A percentile compares a stretch with the other conserved stretches of the same genome.
phyloP scores from a whole-genome alignment of 2,888 invertebrate genomes.

The Blastobasis adustella region DNA sequence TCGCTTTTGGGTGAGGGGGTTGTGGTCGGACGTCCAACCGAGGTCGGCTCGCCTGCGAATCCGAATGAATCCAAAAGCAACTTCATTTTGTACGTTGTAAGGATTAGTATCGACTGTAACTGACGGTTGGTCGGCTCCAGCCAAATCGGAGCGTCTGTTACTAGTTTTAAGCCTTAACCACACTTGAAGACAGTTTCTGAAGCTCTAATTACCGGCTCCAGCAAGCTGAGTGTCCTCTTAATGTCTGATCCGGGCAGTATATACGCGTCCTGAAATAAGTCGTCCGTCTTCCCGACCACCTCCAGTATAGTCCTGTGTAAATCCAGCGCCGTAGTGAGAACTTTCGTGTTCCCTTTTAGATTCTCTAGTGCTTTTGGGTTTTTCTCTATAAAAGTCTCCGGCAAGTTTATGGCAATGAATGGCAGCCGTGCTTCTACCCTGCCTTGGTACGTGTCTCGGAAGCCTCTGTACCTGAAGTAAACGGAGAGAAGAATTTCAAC shows the following conservation, averaged over 20 bases:
- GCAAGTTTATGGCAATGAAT: slow-evolving; percentile 78
- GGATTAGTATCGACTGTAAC: no score
- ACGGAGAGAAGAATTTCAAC: no score
- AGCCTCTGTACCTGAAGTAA: slow-evolving; percentile 80
- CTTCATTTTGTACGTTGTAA: no score
- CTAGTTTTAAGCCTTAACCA: no score
- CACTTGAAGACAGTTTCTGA: no score
- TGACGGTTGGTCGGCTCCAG: no score
- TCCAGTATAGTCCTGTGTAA: slow-evolving; percentile 84
- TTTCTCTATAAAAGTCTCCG: slow-evolving; percentile 78
- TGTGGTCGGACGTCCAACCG: no score
- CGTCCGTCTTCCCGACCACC: slow-evolving; percentile 61
- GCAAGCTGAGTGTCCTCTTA: slow-evolving; percentile 75
- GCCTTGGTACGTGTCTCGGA: slow-evolving; percentile 89
- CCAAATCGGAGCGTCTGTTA: no score
- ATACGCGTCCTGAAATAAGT: slow-evolving; percentile 29
- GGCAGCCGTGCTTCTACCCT: slow-evolving; percentile 83
- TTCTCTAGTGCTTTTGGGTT: slow-evolving; percentile 77
- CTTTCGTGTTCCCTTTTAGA: slow-evolving; percentile 77
- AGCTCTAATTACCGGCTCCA: slow-evolving; percentile 68
- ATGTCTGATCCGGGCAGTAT: slow-evolving; percentile 64
- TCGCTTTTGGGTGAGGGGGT: no score
- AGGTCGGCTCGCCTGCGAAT: no score
- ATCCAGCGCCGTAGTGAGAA: slow-evolving; percentile 84
- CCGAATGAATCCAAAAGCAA: no score